A percentile compares a stretch with the other conserved stretches of the same genome.
Conservation (phyloP, 2,888 invertebrate species). For the Phortica okadai region DNA sequence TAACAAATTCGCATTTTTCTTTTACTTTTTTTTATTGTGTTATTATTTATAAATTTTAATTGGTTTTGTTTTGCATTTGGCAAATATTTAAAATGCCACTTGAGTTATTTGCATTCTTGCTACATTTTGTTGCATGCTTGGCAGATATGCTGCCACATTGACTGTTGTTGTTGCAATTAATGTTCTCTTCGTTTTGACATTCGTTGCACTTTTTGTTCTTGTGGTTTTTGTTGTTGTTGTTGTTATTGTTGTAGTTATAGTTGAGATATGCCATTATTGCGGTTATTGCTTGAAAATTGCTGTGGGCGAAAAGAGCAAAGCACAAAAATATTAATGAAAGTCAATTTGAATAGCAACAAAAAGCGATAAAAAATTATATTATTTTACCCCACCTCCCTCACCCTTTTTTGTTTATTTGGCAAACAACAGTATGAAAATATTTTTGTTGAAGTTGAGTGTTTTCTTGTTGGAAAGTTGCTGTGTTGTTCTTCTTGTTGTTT, state of each 20-base stretch:
- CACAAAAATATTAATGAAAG: background rate
- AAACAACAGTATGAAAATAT: background rate
- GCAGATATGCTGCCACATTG: constrained; percentile 1
- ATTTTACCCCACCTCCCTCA: background rate
- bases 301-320: constrained; percentile 24
- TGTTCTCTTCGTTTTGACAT: background rate
- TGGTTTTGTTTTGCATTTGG: constrained; percentile 2
- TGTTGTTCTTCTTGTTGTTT: no score
- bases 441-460: no score
- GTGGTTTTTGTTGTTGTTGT: constrained; percentile 33
- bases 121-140: background rate
- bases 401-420: constrained; percentile 1
- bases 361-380: background rate
- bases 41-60: constrained; percentile 1
- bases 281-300: constrained; percentile 46
- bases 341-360: background rate
- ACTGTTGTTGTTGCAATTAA: constrained; percentile 12
- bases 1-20: background rate
- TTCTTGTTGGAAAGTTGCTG: no score
- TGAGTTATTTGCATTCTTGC: constrained; percentile 1
- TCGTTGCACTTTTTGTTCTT: constrained; percentile 16
- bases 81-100: background rate
- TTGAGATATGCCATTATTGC: constrained; percentile 61
- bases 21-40: background rate
- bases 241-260: constrained; percentile 36